Percentiles rank a stretch among this genome's conserved stretches.
phyloP scores from a whole-genome alignment of 2,113 vertebrate species.

The Sakesphorus luctuosus region DNA sequence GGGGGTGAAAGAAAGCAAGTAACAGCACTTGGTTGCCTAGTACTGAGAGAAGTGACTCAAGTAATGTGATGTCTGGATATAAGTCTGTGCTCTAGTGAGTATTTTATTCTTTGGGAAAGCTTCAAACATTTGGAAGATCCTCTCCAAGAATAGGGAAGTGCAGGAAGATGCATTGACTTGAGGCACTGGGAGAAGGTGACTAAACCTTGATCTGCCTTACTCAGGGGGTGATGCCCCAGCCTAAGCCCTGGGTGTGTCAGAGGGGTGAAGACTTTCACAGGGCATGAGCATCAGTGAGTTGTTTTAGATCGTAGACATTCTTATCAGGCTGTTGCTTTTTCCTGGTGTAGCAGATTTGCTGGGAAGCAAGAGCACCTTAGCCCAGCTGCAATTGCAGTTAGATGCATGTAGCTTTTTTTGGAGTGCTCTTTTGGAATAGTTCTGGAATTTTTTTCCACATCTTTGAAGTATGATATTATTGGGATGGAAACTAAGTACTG shows the following conservation, averaged over 20 bases:
- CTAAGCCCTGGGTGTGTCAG: neutral
- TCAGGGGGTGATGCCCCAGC: fast-evolving
- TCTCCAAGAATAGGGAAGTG: neutral
- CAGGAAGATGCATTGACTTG: neutral
- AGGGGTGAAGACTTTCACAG: neutral
- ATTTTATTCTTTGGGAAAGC: neutral
- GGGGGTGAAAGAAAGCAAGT: neutral
- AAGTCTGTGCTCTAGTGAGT: neutral
- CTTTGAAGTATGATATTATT: neutral
- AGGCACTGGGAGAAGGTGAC: neutral
- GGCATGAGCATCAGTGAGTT: neutral
- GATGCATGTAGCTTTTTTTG: neutral
- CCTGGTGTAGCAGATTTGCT: neutral
- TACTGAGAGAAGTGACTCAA: neutral
- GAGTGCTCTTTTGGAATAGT: neutral
- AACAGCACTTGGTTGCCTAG: neutral
- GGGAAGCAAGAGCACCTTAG: neutral
- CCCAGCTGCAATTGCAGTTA: conserved; percentile 10
- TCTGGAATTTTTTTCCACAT: neutral
- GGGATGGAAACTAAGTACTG: neutral
- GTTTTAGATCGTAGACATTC: neutral
- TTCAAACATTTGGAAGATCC: neutral
- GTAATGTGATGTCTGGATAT: neutral
- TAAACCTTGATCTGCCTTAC: neutral
- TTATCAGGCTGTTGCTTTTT: neutral